A percentile compares a stretch with the other conserved stretches of the same genome.
phyloP scores from a whole-genome alignment of 2,797 vertebrate genomes.

The Aplochiton taeniatus region DNA sequence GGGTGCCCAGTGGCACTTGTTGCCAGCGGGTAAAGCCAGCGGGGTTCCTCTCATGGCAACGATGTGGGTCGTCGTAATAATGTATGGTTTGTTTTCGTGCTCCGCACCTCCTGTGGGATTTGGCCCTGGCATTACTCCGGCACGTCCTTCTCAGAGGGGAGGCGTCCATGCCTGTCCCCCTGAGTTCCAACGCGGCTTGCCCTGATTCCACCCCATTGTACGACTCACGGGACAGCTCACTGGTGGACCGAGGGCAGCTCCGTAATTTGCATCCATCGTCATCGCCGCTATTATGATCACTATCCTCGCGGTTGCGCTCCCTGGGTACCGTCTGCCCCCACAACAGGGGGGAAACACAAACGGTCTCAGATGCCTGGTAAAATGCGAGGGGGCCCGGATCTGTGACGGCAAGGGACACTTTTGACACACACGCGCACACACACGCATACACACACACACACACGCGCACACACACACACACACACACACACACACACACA shows the following conservation, averaged over 20 bases:
- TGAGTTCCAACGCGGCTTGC: constrained; percentile 63
- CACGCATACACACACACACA: no score
- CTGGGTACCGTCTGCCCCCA: neutral
- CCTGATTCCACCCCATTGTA: constrained; percentile 65
- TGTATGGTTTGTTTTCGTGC: constrained; percentile 77
- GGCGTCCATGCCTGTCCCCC: constrained; percentile 75
- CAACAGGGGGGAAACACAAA: constrained; percentile 13
- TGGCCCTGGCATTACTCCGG: constrained; percentile 72
- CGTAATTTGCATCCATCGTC: constrained; percentile 55
- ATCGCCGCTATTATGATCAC: constrained; percentile 44
- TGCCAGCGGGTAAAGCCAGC: constrained; percentile 77
- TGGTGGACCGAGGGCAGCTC: constrained; percentile 51
- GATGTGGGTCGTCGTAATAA: constrained; percentile 71
- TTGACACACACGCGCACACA: neutral
- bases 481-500: constrained; percentile 37
- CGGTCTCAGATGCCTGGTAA: constrained; percentile 9
- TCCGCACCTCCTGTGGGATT: constrained; percentile 71
- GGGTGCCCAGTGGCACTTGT: constrained; percentile 75
- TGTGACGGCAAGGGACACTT: no score
- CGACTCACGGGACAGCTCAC: constrained; percentile 49
- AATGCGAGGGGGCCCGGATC: no score
- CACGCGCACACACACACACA: constrained; percentile 16
- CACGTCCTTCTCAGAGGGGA: constrained; percentile 75
- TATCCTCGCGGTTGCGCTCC: constrained; percentile 18
- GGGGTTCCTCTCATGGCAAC: constrained; percentile 75